A percentile compares a stretch with the other conserved stretches of the same genome.
Conservation (phyloP, 2,797 vertebrate species). For the Esox lucius region DNA sequence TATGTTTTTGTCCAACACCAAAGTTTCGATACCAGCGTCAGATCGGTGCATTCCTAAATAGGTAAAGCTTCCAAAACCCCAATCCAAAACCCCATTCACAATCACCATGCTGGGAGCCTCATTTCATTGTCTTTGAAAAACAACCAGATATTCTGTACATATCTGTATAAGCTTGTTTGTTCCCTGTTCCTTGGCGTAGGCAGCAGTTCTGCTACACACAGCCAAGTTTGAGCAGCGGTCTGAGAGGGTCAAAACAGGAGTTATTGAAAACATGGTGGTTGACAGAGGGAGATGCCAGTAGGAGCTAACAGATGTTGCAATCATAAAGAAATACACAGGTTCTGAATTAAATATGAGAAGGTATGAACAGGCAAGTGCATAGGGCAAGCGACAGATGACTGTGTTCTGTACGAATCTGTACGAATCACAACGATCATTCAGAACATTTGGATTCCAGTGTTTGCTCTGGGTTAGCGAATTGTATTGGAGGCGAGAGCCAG, state of each 20-base stretch:
- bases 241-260: slow-evolving; percentile 69
- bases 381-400: slow-evolving; percentile 33
- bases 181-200: slow-evolving; percentile 35
- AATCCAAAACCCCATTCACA: background rate
- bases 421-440: slow-evolving; percentile 23
- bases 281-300: slow-evolving; percentile 71
- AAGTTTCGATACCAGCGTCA: no score
- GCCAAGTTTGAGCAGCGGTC: slow-evolving; percentile 69
- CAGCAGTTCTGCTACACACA: slow-evolving; percentile 40
- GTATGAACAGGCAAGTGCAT: slow-evolving; percentile 46
- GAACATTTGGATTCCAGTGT: slow-evolving; percentile 1
- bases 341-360: slow-evolving; percentile 78
- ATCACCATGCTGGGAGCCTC: background rate
- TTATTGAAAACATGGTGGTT: slow-evolving; percentile 78
- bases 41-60: background rate
- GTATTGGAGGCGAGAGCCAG: slow-evolving; percentile 30
- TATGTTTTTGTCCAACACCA: no score
- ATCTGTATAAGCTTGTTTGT: slow-evolving; percentile 12
- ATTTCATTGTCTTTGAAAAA: background rate
- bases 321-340: slow-evolving; percentile 78
- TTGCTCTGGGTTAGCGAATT: slow-evolving; percentile 31
- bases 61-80: background rate
- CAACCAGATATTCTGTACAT: background rate
- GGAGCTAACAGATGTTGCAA: slow-evolving; percentile 81
- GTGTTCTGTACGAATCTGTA: slow-evolving; percentile 13